Evolutionary conservation across 2,113 vertebrate species (phyloP).

Genomic region (Buteo buteo): DNA sequence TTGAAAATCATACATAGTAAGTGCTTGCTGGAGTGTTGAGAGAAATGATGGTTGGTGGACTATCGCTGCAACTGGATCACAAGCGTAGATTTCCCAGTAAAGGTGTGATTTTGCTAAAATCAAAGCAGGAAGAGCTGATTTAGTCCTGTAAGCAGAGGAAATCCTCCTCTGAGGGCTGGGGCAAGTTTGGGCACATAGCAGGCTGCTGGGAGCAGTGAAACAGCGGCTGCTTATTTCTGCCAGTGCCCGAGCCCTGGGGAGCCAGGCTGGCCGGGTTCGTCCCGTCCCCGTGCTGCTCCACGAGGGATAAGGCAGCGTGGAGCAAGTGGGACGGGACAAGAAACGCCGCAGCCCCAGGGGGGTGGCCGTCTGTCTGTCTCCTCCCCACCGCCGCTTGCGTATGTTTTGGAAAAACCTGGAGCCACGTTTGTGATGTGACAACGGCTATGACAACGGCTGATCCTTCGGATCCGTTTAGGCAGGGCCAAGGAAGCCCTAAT

Average conservation of each 20-base stretch:
- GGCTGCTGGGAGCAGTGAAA: not conserved
- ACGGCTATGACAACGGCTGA: not conserved
- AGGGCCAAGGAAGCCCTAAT: not conserved
- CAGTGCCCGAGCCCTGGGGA: not conserved
- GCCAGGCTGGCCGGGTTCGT: not conserved
- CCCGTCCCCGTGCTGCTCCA: rapidly evolving
- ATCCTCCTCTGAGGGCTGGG: not conserved
- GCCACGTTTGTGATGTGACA: not conserved
- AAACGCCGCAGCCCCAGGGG: not conserved
- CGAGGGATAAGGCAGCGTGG: not conserved
- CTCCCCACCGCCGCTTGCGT: rapidly evolving
- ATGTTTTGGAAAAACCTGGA: not conserved
- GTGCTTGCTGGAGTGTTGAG: not conserved
- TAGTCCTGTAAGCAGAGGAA: not conserved
- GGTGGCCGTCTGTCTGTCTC: not conserved
- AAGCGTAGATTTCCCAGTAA: not conserved
- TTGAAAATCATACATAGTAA: not conserved
- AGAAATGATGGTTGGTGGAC: not conserved
- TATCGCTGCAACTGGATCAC: not conserved
- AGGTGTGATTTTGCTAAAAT: not conserved
- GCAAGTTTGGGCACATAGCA: not conserved
- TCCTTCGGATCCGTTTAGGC: not conserved
- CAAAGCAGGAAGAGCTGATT: not conserved
- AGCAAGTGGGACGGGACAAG: rapidly evolving
- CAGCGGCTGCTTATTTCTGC: not conserved